Base-by-base conservation (phyloP, 2,888 invertebrate genomes). In the Leuctra nigra region DNA sequence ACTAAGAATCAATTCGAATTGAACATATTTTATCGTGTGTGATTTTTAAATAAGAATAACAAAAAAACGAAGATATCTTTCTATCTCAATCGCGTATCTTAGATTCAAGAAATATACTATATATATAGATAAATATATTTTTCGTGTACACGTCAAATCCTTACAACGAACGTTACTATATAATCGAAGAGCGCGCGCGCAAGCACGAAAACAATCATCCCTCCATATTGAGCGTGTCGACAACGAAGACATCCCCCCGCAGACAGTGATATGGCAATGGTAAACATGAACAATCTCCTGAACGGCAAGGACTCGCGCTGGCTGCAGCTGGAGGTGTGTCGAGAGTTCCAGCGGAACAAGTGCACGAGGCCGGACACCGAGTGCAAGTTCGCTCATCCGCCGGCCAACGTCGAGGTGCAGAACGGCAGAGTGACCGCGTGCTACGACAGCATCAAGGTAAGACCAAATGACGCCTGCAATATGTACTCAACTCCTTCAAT, bases 381-480 rank as follows among this genome's bases (percentile, higher is more conserved):
- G 79, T 99, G 99, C 87, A 99, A 99, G 83, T 99, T 98, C 77
- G 98, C 99, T 66, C 99, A 99, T 82, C 99, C 99, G 63, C 97
- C 98, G 65, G 89, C 94, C 69, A 97, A 98, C 77, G 98, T 99
- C 70, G 99, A 99, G 80, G 96, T 99, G 72, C 98, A 98, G 82
- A 99, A 98, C 78, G 99, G 99, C 74, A 86, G 97, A 72, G 99
- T 99, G 72, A 98, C 97, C 70, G 99, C 99, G 70, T 99, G 99
- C 83, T 99, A 98, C 85, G 99, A 99, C 82, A 97, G 96, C 80
- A 98, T 99, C 79, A 99, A 99, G 96, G 99, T 99, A 79, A 82
- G 86, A 4, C n/a, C 23, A 20, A 7, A 4, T 7, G 11, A 7
- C 9, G 14, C 29, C 29, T 29, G n/a, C n/a, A n/a, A n/a, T n/a